Evolutionary conservation across 2,113 vertebrate genomes (phyloP), one percentile per base, ranked within the genome.

Genomic region (Regulus satrapa): DNA sequence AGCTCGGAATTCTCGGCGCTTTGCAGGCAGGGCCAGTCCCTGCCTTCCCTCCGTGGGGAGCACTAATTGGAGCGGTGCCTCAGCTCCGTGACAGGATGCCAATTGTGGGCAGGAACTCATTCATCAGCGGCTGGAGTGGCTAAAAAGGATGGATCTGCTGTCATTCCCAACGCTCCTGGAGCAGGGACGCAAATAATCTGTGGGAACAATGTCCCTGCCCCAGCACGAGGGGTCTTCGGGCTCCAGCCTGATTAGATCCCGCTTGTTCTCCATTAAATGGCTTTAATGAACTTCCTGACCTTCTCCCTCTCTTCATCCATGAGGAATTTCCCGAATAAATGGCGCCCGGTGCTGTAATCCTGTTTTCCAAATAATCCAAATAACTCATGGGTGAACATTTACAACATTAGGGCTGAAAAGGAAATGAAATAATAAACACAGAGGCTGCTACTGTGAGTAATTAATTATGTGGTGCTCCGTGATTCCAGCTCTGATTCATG

Each of bases 221-320:
- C 23, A 34, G 71, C 41, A 49, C 3, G 43, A 64, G 56, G 76
- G 23, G 29, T 80, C 81, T 88, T 14, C 13, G 49, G 91, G 73
- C 64, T 51, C 91, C 9, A 12, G 55, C 23, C 78, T 78, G 64
- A 80, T 74, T 71, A 84, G 91, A 87, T 82, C 80, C 74, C 56
- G 23, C 88, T 95, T 94, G 85, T 85, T 92, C 85, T 55, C 55
- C 92, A 94, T 96, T 93, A 82, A 96, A 95, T 94, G 83, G 41
- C 21, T 95, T 88, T 96, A 97, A 97, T 93, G 92, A 96, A 96
- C 92, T 95, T 88, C 88, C 64, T 49, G 95, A 95, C 96, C 95
- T 94, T 89, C 83, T 85, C 89, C 78, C 56, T 71, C 7, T 7
- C 56, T 61, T 76, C 92, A 71, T 72, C 48, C 74, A 75, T 2